Percentiles rank a stretch among this genome's conserved stretches.
Evolutionary conservation across 1,140 invertebrate species (phyloP).

Genomic region (Drosophila punjabiensis): DNA sequence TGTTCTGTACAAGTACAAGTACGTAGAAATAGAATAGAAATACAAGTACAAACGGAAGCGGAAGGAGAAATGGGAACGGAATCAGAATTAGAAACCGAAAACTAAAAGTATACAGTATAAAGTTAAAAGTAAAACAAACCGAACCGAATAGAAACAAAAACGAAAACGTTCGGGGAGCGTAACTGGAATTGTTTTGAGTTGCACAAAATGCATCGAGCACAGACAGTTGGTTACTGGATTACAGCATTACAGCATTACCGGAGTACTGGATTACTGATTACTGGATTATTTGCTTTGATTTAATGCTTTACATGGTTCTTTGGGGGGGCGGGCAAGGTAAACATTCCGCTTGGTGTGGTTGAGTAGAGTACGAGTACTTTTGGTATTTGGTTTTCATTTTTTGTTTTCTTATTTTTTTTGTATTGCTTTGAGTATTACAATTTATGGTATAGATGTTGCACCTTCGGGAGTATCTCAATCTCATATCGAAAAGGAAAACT

Average conservation of each 20-base stretch:
- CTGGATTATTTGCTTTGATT: slow-evolving; percentile 74
- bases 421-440: slow-evolving; percentile 49
- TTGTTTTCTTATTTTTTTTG: slow-evolving; percentile 18
- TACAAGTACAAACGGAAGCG: slow-evolving; percentile 17
- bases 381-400: slow-evolving; percentile 35
- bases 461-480: slow-evolving; percentile 56
- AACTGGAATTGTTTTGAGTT: slow-evolving; percentile 59
- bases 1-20: slow-evolving; percentile 30
- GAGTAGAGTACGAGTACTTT: slow-evolving; percentile 48
- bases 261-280: slow-evolving; percentile 48
- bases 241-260: slow-evolving; percentile 58
- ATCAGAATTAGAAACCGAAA: slow-evolving; percentile 28
- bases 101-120: slow-evolving; percentile 20
- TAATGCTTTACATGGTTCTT: slow-evolving; percentile 65
- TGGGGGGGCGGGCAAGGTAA: slow-evolving; percentile 49
- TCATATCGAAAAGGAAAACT: slow-evolving; percentile 58
- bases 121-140: slow-evolving; percentile 32
- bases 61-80: slow-evolving; percentile 25
- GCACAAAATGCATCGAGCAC: slow-evolving; percentile 75
- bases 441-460: slow-evolving; percentile 41
- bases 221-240: slow-evolving; percentile 62
- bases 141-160: slow-evolving; percentile 24
- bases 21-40: slow-evolving; percentile 2
- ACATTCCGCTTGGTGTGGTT: slow-evolving; percentile 56
- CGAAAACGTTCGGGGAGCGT: slow-evolving; percentile 27